These are phyloP conservation scores for Hylaeus anthracinus DNA, from an alignment of 1,140 invertebrate species.

Conservation along the genomic window DNA sequence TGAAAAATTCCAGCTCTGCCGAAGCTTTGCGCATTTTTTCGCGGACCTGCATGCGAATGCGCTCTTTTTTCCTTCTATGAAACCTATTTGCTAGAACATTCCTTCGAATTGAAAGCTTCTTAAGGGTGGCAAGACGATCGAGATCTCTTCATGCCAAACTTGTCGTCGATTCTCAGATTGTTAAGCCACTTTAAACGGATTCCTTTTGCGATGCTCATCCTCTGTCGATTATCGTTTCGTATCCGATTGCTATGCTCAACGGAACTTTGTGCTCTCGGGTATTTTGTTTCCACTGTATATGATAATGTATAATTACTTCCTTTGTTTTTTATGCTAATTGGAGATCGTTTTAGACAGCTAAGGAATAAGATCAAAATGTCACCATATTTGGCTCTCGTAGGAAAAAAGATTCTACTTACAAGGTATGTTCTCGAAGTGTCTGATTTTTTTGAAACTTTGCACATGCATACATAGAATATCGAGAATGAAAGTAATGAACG, in stretches of 20 bases:
- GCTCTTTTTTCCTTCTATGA: neutral
- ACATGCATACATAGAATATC: no score
- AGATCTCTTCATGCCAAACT: neutral
- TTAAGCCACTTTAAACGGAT: neutral
- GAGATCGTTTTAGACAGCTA: no score
- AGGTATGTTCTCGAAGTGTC: no score
- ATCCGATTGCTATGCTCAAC: neutral
- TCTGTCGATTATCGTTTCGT: neutral
- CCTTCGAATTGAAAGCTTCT: neutral
- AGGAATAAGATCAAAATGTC: no score
- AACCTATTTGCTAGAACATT: constrained; percentile 32
- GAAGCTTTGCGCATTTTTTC: constrained; percentile 29
- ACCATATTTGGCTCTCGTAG: no score
- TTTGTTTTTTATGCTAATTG: no score
- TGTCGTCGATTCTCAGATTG: neutral
- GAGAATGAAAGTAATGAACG: no score
- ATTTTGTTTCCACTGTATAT: no score
- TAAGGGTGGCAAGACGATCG: neutral
- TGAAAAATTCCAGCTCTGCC: constrained; percentile 43
- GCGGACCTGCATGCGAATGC: neutral
- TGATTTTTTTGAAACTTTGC: no score
- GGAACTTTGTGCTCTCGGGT: neutral
- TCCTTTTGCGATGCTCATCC: neutral
- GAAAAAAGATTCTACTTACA: no score
- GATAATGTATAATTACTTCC: no score